phyloP scores from a whole-genome alignment of 92 coral and sea anemone genomes.

The Desmophyllum pertusum region DNA sequence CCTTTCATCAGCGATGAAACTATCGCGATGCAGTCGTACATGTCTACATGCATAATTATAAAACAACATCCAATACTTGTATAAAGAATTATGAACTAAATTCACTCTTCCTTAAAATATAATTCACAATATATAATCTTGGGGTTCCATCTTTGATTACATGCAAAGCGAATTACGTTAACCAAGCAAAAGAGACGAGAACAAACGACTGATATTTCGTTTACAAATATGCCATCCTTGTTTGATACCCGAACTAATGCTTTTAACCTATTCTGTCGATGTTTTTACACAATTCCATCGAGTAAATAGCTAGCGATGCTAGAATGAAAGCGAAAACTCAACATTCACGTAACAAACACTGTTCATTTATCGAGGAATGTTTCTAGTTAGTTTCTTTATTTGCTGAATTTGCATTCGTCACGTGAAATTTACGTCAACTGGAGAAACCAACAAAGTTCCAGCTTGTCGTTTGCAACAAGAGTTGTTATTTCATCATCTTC shows the following conservation, averaged over 20 bases:
- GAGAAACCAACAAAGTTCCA: slow-evolving; percentile 43
- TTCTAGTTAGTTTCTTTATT: slow-evolving; percentile 15
- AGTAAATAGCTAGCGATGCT: slow-evolving; percentile 4
- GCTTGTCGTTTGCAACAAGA: slow-evolving; percentile 38
- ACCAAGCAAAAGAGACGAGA: background rate
- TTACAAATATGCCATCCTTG: background rate
- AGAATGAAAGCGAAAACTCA: background rate
- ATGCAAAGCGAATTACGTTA: slow-evolving; percentile 13
- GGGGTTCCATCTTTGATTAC: background rate
- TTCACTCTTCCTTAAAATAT: slow-evolving; percentile 1
- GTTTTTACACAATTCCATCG: background rate
- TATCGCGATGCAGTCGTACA: background rate
- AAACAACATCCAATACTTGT: background rate
- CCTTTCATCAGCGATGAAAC: background rate
- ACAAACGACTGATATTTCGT: background rate
- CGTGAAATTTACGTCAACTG: slow-evolving; percentile 8
- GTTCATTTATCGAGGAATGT: background rate
- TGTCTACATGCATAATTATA: too few species aligned
- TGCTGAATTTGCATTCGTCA: slow-evolving; percentile 18
- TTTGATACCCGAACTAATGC: slow-evolving; percentile 16
- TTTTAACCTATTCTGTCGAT: background rate
- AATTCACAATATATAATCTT: background rate
- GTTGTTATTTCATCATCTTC: slow-evolving; percentile 36
- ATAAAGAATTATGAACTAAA: background rate
- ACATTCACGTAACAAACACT: background rate